Conservation (phyloP, 1,140 invertebrate species). For the Mesaphorura yosii region DNA sequence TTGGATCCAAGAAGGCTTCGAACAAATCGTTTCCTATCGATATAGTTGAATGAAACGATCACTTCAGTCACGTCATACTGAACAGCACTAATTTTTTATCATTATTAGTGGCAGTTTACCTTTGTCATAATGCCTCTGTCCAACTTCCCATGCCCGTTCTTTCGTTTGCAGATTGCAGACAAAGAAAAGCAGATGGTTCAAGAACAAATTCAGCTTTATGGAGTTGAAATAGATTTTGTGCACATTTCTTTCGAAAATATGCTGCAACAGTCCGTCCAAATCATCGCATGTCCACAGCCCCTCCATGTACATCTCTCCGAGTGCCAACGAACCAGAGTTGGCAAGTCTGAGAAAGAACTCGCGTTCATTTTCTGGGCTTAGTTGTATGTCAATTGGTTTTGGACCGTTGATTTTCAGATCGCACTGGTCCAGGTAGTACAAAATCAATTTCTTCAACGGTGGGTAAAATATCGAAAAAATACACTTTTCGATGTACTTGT, state of each 20-base stretch:
- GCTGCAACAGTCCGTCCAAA: conserved; percentile 19
- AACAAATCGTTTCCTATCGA: conserved; percentile 26
- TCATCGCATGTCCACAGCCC: conserved; percentile 12
- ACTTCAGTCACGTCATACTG: not conserved
- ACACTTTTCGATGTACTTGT: not conserved
- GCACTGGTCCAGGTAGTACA: not conserved
- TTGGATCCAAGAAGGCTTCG: conserved; percentile 22
- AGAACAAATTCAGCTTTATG: conserved; percentile 12
- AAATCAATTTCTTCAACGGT: not conserved
- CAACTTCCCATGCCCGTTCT: conserved; percentile 22
- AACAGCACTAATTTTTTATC: too few relatives aligned
- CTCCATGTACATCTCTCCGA: conserved; percentile 29
- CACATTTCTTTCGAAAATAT: conserved; percentile 14
- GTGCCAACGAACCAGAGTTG: conserved; percentile 14
- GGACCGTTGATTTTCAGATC: conserved; percentile 1
- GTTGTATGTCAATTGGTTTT: not conserved
- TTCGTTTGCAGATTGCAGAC: conserved; percentile 26
- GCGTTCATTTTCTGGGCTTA: not conserved
- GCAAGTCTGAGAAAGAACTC: conserved; percentile 22
- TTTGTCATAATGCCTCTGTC: conserved; percentile 26
- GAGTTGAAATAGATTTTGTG: conserved; percentile 12
- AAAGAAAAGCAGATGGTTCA: conserved; percentile 21
- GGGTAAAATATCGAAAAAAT: not conserved
- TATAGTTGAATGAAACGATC: not conserved
- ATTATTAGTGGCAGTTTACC: too few relatives aligned